Percentiles rank a stretch among this genome's conserved stretches.
Conservation (phyloP, 92 coral and sea anemone species). For the Isaurus tuberculatus region DNA sequence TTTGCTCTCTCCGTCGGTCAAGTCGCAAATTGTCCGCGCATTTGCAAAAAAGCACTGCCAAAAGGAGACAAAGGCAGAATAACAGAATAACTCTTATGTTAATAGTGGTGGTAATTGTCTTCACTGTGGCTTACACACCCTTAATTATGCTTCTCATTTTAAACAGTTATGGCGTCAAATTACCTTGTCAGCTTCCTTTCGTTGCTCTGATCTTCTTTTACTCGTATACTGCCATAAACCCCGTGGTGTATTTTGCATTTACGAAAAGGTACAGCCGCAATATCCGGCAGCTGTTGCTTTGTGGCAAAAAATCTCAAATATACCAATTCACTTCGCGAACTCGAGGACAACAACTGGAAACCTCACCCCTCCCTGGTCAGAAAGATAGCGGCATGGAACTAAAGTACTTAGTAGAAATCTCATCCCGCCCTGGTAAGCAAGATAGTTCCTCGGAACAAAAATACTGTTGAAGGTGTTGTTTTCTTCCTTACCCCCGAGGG, state of each 20-base stretch:
- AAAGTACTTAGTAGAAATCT: background rate
- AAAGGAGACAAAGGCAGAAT: background rate
- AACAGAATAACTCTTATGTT: constrained; percentile 15
- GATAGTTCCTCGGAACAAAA: too few species aligned
- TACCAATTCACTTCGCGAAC: background rate
- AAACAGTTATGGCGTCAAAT: background rate
- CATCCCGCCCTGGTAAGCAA: too few species aligned
- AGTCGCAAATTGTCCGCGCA: background rate
- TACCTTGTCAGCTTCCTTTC: constrained; percentile 5
- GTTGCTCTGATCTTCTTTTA: background rate
- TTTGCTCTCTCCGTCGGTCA: constrained; percentile 16
- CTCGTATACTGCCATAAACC: constrained; percentile 22
- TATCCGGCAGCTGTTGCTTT: background rate
- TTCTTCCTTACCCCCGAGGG: too few species aligned
- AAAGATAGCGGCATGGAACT: background rate
- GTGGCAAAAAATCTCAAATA: background rate
- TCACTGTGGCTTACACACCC: constrained; percentile 3
- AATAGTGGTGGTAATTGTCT: background rate
- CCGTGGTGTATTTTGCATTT: constrained; percentile 16
- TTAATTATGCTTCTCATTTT: background rate
- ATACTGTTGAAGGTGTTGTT: too few species aligned
- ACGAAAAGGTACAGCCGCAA: constrained; percentile 17
- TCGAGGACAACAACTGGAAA: background rate
- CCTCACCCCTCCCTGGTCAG: background rate
- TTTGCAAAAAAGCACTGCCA: constrained; percentile 2